phyloP scores from a whole-genome alignment of 2,113 vertebrate species.

The Neotoma lepida region DNA sequence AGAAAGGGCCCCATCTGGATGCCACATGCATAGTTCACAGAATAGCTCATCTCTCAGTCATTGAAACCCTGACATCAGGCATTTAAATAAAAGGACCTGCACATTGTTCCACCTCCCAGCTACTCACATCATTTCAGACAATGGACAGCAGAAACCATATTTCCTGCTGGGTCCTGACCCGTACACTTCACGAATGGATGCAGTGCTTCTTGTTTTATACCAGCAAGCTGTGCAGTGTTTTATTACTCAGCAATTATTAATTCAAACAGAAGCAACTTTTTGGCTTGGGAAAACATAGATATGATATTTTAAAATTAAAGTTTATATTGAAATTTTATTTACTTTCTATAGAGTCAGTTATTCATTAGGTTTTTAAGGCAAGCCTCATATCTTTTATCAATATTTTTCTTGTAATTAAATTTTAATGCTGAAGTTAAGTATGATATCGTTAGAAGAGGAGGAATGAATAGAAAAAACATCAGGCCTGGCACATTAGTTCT shows the following conservation, averaged over 20 bases:
- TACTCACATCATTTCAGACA: not conserved
- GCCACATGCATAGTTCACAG: not conserved
- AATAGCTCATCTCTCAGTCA: not conserved
- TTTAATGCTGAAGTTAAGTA: constrained; percentile 30
- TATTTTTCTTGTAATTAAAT: not conserved
- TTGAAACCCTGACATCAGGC: not conserved
- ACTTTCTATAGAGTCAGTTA: constrained; percentile 10
- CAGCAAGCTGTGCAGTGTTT: not conserved
- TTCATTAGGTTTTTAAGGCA: not conserved
- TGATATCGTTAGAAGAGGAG: not conserved
- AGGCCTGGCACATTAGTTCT: not conserved
- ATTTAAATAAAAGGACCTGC: not conserved
- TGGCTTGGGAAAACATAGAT: constrained; percentile 6
- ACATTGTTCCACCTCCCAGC: not conserved
- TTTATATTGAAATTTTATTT: not conserved
- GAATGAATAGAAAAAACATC: not conserved
- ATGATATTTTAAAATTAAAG: not conserved
- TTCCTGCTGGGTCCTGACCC: not conserved
- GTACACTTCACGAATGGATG: not conserved
- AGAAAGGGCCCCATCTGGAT: not conserved
- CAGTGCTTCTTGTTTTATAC: not conserved
- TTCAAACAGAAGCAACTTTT: not conserved
- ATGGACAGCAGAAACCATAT: not conserved
- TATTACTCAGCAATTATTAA: constrained; percentile 36
- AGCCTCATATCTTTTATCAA: not conserved